Evolutionary conservation across 2,113 vertebrate species (phyloP).

Genomic region (Gadus macrocephalus): DNA sequence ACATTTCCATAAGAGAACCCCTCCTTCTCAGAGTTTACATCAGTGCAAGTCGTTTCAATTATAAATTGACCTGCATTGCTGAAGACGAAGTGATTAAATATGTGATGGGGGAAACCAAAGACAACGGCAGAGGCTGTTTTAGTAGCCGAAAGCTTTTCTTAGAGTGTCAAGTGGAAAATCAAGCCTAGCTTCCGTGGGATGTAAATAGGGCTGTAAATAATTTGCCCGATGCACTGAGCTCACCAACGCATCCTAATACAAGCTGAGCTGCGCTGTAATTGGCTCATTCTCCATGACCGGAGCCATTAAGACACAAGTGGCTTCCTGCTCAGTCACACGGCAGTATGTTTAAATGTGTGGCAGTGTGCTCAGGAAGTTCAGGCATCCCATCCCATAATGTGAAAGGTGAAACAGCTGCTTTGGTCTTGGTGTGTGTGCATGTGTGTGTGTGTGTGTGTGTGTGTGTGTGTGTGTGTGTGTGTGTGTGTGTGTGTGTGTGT

Average conservation of each 20-base stretch:
- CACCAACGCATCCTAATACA: slow-evolving; percentile 21
- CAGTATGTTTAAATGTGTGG: slow-evolving; percentile 29
- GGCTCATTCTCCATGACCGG: slow-evolving; percentile 42
- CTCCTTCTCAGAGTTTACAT: slow-evolving; percentile 25
- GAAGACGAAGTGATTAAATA: slow-evolving; percentile 24
- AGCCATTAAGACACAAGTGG: slow-evolving; percentile 19
- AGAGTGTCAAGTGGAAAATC: not conserved
- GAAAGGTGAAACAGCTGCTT: slow-evolving; percentile 71
- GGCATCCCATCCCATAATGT: slow-evolving; percentile 42
- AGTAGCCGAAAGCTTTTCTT: too few relatives aligned
- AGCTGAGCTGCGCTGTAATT: slow-evolving; percentile 32
- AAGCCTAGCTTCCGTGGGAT: slow-evolving; percentile 1
- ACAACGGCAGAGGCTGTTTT: not conserved
- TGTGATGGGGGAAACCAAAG: slow-evolving; percentile 10
- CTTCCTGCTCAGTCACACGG: slow-evolving; percentile 3
- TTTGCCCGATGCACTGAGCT: slow-evolving; percentile 17
- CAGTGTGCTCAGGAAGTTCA: slow-evolving; percentile 37
- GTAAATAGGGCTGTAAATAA: not conserved
- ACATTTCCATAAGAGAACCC: slow-evolving; percentile 9
- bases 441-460: not conserved
- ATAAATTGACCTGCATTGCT: slow-evolving; percentile 5
- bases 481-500: too few relatives aligned
- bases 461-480: too few relatives aligned
- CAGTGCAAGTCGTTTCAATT: slow-evolving; percentile 17
- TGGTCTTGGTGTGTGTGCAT: slow-evolving; percentile 10